Evolutionary conservation across 2,113 vertebrate genomes (phyloP).

Genomic region (Polypterus senegalus): DNA sequence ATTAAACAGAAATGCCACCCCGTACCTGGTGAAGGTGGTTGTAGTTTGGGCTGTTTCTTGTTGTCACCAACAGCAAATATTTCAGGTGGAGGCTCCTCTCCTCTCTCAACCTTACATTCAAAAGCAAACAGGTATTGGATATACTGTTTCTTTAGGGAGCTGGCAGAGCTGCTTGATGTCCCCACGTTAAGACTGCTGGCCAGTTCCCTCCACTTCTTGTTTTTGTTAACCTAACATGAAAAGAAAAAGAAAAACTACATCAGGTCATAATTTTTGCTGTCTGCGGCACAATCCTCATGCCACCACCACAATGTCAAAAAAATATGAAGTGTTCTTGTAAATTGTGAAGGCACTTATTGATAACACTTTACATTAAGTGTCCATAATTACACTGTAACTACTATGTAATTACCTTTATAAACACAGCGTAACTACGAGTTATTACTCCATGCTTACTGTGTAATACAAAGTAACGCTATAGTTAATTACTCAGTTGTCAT

Average conservation of each 20-base stretch:
- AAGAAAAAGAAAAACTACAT: background rate
- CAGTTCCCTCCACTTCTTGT: conserved; percentile 94
- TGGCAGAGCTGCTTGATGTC: conserved; percentile 84
- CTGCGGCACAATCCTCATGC: too few relatives aligned
- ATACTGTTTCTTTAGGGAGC: conserved; percentile 92
- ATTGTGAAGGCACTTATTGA: too few relatives aligned
- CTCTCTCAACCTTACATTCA: conserved; percentile 88
- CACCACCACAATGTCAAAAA: too few relatives aligned
- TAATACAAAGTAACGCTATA: too few relatives aligned
- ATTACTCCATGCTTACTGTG: too few relatives aligned
- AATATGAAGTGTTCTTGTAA: too few relatives aligned
- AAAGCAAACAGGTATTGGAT: conserved; percentile 95
- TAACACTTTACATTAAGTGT: too few relatives aligned
- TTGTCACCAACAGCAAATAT: conserved; percentile 69
- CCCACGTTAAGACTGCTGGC: conserved; percentile 73
- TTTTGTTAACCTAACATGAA: conserved; percentile 79
- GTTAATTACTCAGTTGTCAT: too few relatives aligned
- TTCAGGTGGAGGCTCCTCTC: conserved; percentile 84
- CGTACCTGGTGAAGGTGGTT: conserved; percentile 91
- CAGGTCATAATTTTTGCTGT: too few relatives aligned
- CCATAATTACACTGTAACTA: too few relatives aligned
- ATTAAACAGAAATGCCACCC: conserved; percentile 19
- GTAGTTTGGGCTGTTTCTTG: conserved; percentile 88
- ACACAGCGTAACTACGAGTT: too few relatives aligned
- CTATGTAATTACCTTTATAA: too few relatives aligned